Evolutionary conservation across 2,888 invertebrate genomes (phyloP), one percentile per base, ranked within the genome.

Genomic region (Amiota minor): DNA sequence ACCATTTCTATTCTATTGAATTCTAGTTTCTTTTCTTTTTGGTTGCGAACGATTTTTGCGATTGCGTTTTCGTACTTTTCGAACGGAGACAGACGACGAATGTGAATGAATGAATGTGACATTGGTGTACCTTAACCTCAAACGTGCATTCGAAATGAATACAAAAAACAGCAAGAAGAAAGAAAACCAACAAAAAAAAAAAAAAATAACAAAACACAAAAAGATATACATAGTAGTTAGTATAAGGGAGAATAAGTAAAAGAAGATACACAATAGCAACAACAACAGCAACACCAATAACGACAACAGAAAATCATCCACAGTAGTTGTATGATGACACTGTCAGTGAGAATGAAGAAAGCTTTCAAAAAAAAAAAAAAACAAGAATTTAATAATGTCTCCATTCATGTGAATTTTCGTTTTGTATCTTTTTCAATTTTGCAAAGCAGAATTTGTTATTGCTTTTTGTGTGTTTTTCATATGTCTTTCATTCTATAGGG

Each of bases 61-160:
- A 80, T 80, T 80, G 72, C 74, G 74, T 76, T 70, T 77, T 76
- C 72, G 75, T 77, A 73, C 75, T 72, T 35, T 73, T 71, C 72
- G 75, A 75, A 73, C 71, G 78, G 74, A 53, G 72, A 74, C 35
- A 35, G 35, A 35, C 35, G 35, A 35, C 86, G 87, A 87, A 82
- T 77, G 77, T 78, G 87, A 86, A 86, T 86, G 84, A 83, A 87
- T 86, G 84, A 83, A 79, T 83, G 86, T 85, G 87, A 87, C 86
- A 86, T 86, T 86, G 86, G 84, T 79, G 78, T 83, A 82, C 86
- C 86, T 86, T 86, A 86, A 86, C 86, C 86, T 86, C 86, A 87
- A 86, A 85, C 79, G 83, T 83, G 82, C 81, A 80, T 80, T 77
- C 59, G 49, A 74, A 71, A 72, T 68, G 49, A 50, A 68, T 53